Base-by-base conservation (phyloP, 2,888 invertebrate species). In the Habroteleia sp. region DNA sequence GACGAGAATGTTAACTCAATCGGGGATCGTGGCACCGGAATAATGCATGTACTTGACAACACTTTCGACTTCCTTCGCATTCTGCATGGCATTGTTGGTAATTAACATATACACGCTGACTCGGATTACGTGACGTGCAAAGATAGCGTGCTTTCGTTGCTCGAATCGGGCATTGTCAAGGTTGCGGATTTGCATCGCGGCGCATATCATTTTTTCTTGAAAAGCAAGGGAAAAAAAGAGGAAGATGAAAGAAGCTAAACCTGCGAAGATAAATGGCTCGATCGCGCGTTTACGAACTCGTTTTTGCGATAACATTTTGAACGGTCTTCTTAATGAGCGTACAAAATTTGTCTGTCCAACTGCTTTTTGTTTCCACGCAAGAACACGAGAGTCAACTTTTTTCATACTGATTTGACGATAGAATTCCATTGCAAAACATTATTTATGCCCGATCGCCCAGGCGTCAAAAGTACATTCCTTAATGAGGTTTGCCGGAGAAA, bases 91-190 rank as follows among this genome's bases (percentile, higher is more conserved):
- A 68, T 56, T 56, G 63, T 39, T 41, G 14, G 23, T 31, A 74
- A 74, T 68, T 68, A 68, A 68, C 68, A 68, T 68, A 65, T 54
- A 74, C 74, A 41, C 48, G 62, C 13, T 62, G 54, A 68, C 68
- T 72, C 56, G 71, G 14, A 63, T 72, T 63, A 72, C 71, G 63
- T 63, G 63, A 63, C 71, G 35, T 11, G 62, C 56, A 48, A 56
- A 42, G 41, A 39, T 58, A 54, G 35, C 46, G 27, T 20, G 39
- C n/a, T 16, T 60, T 54, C 46, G 44, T 35, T 14, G 39, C 16
- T 60, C 50, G 44, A 69, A 69, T 54, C 69, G 23, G 33, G 35
- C 37, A 33, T 48, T 50, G 44, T 72, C 71, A 72, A 63, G 63
- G 63, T 56, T 54, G 39, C 13, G 6, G 20, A 62, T 72, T 56